A percentile compares a stretch with the other conserved stretches of the same genome.
phyloP scores from a whole-genome alignment of 2,797 vertebrate genomes.

The Chloroceryle amazona region DNA sequence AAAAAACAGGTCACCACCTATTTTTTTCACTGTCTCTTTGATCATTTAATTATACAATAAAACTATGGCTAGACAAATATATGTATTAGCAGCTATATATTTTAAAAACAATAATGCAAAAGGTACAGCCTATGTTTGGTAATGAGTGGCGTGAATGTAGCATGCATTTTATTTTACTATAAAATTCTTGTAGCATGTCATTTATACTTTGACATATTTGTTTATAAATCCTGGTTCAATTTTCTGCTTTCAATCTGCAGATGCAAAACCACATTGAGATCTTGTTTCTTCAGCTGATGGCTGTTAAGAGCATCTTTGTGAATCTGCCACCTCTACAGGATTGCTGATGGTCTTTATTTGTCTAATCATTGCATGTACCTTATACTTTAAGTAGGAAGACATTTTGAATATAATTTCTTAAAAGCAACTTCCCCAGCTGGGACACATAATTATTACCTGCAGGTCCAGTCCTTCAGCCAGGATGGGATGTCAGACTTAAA shows the following conservation, averaged over 20 bases:
- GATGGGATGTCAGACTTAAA: not conserved
- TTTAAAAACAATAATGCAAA: not conserved
- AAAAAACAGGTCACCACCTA: conserved; percentile 11
- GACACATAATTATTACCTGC: not conserved
- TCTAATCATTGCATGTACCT: not conserved
- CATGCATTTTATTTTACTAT: not conserved
- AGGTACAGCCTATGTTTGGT: not conserved
- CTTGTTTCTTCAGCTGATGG: not conserved
- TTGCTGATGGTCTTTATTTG: not conserved
- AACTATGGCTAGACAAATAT: not conserved
- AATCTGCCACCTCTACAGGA: not conserved
- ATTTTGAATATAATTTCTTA: not conserved
- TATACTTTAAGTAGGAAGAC: not conserved
- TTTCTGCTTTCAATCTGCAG: not conserved
- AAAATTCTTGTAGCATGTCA: not conserved
- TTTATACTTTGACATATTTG: not conserved
- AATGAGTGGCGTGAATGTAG: not conserved
- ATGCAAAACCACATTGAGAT: not conserved
- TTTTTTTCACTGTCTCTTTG: not conserved
- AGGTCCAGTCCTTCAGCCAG: not conserved
- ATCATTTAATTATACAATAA: not conserved
- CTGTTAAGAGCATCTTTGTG: not conserved
- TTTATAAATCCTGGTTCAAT: not conserved
- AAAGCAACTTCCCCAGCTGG: not conserved
- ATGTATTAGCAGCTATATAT: not conserved